Evolutionary conservation across 2,888 invertebrate genomes (phyloP).

Genomic region (Andrena minutula): DNA sequence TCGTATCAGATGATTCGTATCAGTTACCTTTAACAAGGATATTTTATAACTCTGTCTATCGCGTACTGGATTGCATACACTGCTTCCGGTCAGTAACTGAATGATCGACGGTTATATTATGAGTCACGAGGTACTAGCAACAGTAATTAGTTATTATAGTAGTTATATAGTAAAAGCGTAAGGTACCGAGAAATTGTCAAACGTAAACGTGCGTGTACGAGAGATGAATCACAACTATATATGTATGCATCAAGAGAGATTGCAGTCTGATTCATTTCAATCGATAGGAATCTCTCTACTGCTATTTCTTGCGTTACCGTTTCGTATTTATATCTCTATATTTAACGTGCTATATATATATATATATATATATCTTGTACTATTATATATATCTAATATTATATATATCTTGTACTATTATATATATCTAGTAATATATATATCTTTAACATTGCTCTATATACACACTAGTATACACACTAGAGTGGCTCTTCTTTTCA

Average conservation of each 20-base stretch:
- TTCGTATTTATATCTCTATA: background rate
- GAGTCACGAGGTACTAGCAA: constrained; percentile 47
- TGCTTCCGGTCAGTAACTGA: constrained; percentile 47
- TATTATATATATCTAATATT: background rate
- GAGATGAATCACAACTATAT: constrained; percentile 12
- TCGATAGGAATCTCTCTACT: background rate
- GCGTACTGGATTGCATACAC: constrained; percentile 2
- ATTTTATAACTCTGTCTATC: constrained; percentile 4
- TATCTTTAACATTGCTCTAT: too few relatives aligned
- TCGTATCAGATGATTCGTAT: background rate
- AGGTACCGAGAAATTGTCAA: constrained; percentile 19
- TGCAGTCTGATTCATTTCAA: background rate
- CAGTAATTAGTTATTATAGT: constrained; percentile 5
- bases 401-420: background rate
- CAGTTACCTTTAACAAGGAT: background rate
- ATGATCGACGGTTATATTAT: constrained; percentile 40
- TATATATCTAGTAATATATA: too few relatives aligned
- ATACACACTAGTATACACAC: too few relatives aligned
- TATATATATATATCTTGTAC: background rate
- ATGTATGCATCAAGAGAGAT: background rate
- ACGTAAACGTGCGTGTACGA: background rate
- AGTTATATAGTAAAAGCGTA: constrained; percentile 6
- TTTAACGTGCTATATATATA: background rate
- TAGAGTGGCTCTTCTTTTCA: too few relatives aligned
- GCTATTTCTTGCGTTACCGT: background rate